Base-by-base conservation (phyloP, 2,888 invertebrate genomes). In the Bombyx huttoni region DNA sequence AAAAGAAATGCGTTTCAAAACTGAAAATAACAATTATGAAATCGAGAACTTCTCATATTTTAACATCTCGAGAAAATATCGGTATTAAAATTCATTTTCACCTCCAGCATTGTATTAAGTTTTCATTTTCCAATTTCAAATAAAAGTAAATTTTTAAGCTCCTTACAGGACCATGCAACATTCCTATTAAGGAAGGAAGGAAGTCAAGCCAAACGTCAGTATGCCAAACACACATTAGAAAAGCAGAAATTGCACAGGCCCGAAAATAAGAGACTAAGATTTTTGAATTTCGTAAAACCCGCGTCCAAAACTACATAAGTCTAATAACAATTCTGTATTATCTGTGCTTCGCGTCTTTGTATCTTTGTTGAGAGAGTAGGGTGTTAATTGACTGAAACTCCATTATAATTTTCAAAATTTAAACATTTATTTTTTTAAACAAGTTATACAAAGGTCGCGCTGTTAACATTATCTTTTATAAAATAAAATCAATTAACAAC, bases 381-480 rank as follows among this genome's bases (percentile, higher is more conserved):
- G 87, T 87, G 87, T 85, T 87, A 87, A 87, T 86, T 88, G 88
- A 88, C 88, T 88, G 87, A 88, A 88, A 88, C 88, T 88, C 88
- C 87, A 88, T 73, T 72, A 75, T 72, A 67, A 64, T 75, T 84
- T 82, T 84, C 74, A 70, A 70, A 81, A 84, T 71, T 76, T 76
- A 78, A 69, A 80, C 79, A 77, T 88, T 88, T 88, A 88, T 88
- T 88, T 73, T 74, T 78, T 76, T 76, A 82, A 79, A 85, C 73
- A 81, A 74, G 75, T 67, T 78, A 80, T 77, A 87, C 84, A 88
- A 84, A 78, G 70, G 80, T 65, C 65, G 63, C 69, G 63, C 69
- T 70, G 78, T 79, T 76, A 77, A 84, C 81, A 86, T 77, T 77
- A 40, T 78, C 66, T 76, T 65, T 73, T 73, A 77, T 77, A 73